These are phyloP conservation scores for Calephelis nemesis DNA, from an alignment of 1,140 invertebrate species.

Conservation along the genomic window DNA sequence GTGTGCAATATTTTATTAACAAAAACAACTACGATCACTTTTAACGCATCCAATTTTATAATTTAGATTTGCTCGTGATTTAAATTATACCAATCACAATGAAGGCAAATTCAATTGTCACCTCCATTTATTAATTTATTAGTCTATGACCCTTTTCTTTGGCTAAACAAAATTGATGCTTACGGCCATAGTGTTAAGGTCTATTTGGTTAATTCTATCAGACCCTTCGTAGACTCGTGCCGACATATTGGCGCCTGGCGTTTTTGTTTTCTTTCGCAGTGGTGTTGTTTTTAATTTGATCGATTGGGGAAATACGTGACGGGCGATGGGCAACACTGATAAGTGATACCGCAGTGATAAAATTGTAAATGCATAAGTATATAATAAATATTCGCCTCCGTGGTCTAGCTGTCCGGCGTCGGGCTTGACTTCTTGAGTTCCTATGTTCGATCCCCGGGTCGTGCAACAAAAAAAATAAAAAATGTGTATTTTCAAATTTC, in stretches of 20 bases:
- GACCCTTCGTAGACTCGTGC: slow-evolving; percentile 32
- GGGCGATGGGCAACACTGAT: neutral
- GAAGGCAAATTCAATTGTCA: slow-evolving; percentile 35
- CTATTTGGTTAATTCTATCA: neutral
- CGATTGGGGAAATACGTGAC: slow-evolving; percentile 22
- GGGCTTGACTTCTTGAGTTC: no score
- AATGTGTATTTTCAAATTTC: no score
- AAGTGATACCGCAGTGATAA: slow-evolving; percentile 1
- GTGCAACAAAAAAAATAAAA: no score
- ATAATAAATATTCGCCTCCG: no score
- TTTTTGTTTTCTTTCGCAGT: slow-evolving; percentile 20
- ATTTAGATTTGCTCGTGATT: neutral
- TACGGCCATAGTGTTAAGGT: neutral
- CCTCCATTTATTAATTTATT: slow-evolving; percentile 33
- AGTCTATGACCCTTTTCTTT: slow-evolving; percentile 23
- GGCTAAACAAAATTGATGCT: neutral
- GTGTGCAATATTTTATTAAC: no score
- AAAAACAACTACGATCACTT: no score
- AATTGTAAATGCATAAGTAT: no score
- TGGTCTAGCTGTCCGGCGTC: no score
- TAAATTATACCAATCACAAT: slow-evolving; percentile 23
- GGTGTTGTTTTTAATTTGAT: slow-evolving; percentile 20
- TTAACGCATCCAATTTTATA: neutral
- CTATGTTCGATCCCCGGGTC: no score
- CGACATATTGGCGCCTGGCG: slow-evolving; percentile 37